phyloP scores from a whole-genome alignment of 2,113 vertebrate genomes.

The Cynocephalus volans region DNA sequence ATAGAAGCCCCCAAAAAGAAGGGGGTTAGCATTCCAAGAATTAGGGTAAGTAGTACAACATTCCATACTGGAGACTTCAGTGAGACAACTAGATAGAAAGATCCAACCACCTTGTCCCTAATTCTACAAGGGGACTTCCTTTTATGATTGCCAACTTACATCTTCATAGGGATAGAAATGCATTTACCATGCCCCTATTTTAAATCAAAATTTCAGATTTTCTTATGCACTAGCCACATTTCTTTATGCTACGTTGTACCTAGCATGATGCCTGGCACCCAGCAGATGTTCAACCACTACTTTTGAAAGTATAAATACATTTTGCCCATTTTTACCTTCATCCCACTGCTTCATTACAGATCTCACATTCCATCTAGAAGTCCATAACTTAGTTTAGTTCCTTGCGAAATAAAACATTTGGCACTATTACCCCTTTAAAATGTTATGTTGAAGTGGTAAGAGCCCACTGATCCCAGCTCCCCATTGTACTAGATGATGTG shows the following conservation, averaged over 20 bases:
- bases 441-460: background rate
- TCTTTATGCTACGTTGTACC: background rate
- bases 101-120: background rate
- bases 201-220: background rate
- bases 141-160: background rate
- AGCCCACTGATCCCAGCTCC: background rate
- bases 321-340: background rate
- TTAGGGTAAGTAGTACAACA: background rate
- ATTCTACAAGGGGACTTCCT: background rate
- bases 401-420: background rate
- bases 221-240: background rate
- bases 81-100: background rate
- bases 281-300: background rate
- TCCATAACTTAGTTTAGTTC: background rate
- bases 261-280: background rate
- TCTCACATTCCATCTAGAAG: background rate
- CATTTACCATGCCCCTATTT: background rate
- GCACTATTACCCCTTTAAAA: background rate
- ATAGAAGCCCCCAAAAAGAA: background rate
- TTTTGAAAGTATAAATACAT: background rate
- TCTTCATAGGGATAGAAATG: background rate
- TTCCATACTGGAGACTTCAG: no score
- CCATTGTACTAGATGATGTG: background rate
- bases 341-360: background rate
- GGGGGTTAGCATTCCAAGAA: background rate